Conservation (phyloP, 1,140 invertebrate genomes). For the Belonocnema kinseyi region DNA sequence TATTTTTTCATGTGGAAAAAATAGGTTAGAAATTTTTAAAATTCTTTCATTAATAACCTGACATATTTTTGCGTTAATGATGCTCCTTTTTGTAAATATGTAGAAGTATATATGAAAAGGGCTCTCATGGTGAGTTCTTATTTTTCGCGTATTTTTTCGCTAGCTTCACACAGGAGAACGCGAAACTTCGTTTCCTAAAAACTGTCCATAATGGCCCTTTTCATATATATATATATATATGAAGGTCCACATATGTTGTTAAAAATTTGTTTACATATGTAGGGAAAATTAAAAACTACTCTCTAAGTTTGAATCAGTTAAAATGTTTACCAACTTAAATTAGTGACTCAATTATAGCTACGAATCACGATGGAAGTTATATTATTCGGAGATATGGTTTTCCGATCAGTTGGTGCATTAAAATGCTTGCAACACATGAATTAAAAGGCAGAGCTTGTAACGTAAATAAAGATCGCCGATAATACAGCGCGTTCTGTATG, state of each 20-base stretch:
- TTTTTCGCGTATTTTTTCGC: too few species aligned
- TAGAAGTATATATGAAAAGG: too few species aligned
- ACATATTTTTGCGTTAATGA: too few species aligned
- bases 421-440: conserved; percentile 5
- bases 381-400: background rate
- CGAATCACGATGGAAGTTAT: background rate
- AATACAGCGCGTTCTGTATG: background rate
- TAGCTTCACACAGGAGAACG: too few species aligned
- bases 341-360: too few species aligned
- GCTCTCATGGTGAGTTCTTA: too few species aligned
- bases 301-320: too few species aligned
- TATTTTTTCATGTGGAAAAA: background rate
- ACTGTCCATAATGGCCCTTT: background rate
- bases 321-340: too few species aligned
- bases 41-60: background rate
- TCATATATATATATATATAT: background rate
- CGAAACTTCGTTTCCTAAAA: too few species aligned
- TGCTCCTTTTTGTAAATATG: too few species aligned
- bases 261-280: background rate
- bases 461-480: conserved; percentile 20
- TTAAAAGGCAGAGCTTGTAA: conserved; percentile 8
- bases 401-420: conserved; percentile 16
- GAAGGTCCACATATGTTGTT: background rate
- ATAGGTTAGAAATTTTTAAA: background rate
- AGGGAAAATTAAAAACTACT: conserved; percentile 12